phyloP scores from a whole-genome alignment of 2,113 vertebrate species.

The Ochotona curzoniae region DNA sequence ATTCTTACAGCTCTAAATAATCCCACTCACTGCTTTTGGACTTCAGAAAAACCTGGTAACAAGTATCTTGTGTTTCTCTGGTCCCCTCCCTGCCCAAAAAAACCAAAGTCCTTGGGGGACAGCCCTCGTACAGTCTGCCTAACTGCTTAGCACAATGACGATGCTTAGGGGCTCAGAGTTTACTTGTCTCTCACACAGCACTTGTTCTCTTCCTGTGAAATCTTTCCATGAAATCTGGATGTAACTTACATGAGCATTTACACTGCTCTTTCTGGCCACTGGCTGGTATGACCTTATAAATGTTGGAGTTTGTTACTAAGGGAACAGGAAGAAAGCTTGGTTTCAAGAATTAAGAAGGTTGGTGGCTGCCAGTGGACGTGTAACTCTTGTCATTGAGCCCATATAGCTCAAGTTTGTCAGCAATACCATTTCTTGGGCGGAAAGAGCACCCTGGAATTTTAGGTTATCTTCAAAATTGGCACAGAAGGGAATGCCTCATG shows the following conservation, averaged over 20 bases:
- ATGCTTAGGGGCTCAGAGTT: not conserved
- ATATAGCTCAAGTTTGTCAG: not conserved
- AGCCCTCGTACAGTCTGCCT: not conserved
- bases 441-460: not conserved
- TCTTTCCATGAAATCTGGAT: not conserved
- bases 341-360: not conserved
- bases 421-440: not conserved
- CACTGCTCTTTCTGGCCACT: not conserved
- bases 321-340: not conserved
- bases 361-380: not conserved
- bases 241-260: not conserved
- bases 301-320: not conserved
- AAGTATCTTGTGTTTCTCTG: not conserved
- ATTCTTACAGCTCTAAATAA: not conserved
- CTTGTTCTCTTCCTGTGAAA: not conserved
- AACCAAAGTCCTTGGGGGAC: not conserved
- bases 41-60: not conserved
- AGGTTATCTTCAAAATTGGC: constrained; percentile 30
- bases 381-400: not conserved
- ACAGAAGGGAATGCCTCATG: not conserved
- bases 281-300: not conserved
- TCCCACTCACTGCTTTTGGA: not conserved
- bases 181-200: not conserved
- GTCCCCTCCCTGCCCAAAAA: not conserved
- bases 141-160: not conserved